Evolutionary conservation across 64 coral and sea anemone species (phyloP).

Genomic region (Montipora efflorescens): DNA sequence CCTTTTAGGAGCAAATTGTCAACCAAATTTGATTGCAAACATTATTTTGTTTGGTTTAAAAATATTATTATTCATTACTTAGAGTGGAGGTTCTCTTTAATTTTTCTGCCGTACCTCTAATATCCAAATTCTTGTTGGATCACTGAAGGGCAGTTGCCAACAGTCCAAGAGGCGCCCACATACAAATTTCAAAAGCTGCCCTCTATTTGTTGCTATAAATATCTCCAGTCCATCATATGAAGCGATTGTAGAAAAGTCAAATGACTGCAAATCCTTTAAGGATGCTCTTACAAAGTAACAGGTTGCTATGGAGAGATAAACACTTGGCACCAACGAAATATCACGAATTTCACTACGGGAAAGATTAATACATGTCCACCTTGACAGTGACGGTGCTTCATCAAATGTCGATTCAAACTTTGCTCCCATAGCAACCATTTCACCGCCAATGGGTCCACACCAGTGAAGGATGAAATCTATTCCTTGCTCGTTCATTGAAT

Average conservation of each 20-base stretch:
- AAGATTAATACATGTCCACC: constrained; percentile 37
- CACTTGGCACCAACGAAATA: constrained; percentile 17
- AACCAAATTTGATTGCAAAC: no score
- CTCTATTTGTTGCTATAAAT: constrained; percentile 19
- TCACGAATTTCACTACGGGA: background rate
- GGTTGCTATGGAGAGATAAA: constrained; percentile 28
- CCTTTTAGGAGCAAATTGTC: no score
- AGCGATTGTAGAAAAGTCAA: background rate
- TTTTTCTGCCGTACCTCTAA: background rate
- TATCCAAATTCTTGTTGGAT: background rate
- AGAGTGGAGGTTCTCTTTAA: no score
- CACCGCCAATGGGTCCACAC: background rate
- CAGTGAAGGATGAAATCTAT: constrained; percentile 14
- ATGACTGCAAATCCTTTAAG: background rate
- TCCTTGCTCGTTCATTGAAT: constrained; percentile 4
- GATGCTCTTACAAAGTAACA: constrained; percentile 15
- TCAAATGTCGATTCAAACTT: background rate
- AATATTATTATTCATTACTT: no score
- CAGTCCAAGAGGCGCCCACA: background rate
- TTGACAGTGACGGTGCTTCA: background rate
- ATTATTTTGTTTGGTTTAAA: no score
- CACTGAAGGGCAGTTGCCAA: constrained; percentile 15
- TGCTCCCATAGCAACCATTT: constrained; percentile 35
- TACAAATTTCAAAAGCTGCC: constrained; percentile 13
- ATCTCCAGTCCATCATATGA: constrained; percentile 14